These are phyloP conservation scores for Thereva unica DNA, from an alignment of 2,888 invertebrate genomes.

Conservation along the genomic window DNA sequence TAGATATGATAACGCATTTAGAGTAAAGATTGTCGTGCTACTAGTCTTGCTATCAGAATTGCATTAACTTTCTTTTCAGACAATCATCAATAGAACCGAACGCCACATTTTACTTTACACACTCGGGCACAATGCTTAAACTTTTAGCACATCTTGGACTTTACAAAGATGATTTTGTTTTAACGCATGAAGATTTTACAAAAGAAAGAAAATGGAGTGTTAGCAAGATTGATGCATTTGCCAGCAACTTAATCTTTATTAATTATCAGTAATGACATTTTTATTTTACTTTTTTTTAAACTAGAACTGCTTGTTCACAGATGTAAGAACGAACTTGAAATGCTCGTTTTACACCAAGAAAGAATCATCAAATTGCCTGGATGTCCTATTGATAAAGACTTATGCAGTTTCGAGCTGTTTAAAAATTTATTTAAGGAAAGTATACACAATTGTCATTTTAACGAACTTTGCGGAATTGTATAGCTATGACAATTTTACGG, in stretches of 20 bases:
- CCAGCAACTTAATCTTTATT: constrained; percentile 78
- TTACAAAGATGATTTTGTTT: constrained; percentile 66
- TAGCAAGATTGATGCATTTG: constrained; percentile 74
- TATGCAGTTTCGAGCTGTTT: constrained; percentile 68
- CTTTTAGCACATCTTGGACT: constrained; percentile 72
- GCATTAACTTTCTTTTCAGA: constrained; percentile 42
- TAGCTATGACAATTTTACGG: background rate
- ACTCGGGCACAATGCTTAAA: constrained; percentile 82
- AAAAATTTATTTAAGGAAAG: constrained; percentile 64
- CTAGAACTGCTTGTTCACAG: constrained; percentile 54
- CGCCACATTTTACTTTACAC: constrained; percentile 74
- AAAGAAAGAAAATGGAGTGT: constrained; percentile 64
- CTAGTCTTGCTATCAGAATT: constrained; percentile 2
- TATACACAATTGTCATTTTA: constrained; percentile 68
- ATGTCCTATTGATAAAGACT: constrained; percentile 64
- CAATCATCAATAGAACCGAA: constrained; percentile 52
- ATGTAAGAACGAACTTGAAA: constrained; percentile 59
- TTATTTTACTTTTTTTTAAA: constrained; percentile 2
- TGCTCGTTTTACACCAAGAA: constrained; percentile 78
- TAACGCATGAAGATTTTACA: constrained; percentile 63
- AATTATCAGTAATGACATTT: constrained; percentile 65
- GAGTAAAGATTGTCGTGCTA: constrained; percentile 60
- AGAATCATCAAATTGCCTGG: constrained; percentile 68
- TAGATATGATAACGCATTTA: constrained; percentile 71
- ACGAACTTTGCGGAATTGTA: constrained; percentile 64